Conservation (phyloP, 2,797 vertebrate genomes). For the Sphenodon punctatus region DNA sequence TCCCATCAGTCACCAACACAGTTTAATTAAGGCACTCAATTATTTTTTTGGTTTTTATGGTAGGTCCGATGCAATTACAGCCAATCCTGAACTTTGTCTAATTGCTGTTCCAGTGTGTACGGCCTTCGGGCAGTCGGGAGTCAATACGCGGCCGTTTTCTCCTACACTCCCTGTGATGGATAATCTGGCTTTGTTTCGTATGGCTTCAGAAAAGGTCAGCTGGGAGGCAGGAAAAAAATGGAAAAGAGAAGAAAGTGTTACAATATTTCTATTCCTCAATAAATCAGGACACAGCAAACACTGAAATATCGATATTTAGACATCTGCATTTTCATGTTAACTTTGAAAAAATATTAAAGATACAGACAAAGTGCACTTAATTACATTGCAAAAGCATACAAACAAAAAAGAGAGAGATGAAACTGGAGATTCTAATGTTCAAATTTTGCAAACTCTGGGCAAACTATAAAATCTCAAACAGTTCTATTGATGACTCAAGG, state of each 20-base stretch:
- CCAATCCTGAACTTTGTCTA: conserved; percentile 95
- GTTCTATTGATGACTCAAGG: conserved; percentile 30
- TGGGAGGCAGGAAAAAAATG: conserved; percentile 67
- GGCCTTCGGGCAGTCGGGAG: conserved; percentile 97
- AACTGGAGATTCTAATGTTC: conserved; percentile 6
- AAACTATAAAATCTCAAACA: conserved; percentile 32
- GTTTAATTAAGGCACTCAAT: conserved; percentile 95
- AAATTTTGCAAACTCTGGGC: conserved; percentile 28
- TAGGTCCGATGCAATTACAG: conserved; percentile 97
- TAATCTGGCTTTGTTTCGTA: conserved; percentile 98
- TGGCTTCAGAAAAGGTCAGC: conserved; percentile 99
- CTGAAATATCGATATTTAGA: conserved; percentile 82
- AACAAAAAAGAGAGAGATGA: neutral
- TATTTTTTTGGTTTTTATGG: conserved; percentile 99
- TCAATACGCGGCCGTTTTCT: conserved; percentile 93
- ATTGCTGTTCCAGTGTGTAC: conserved; percentile 90
- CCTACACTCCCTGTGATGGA: conserved; percentile 98
- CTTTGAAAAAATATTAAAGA: conserved; percentile 36
- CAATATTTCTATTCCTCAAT: conserved; percentile 42
- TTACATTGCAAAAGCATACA: neutral
- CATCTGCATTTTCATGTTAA: conserved; percentile 90
- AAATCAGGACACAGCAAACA: conserved; percentile 70
- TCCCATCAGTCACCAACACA: conserved; percentile 81
- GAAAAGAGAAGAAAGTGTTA: conserved; percentile 64
- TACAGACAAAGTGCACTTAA: conserved; percentile 8